Evolutionary conservation across 1,140 invertebrate species (phyloP), one percentile per base, ranked within the genome.

Genomic region (Chironomus striatipennis): DNA sequence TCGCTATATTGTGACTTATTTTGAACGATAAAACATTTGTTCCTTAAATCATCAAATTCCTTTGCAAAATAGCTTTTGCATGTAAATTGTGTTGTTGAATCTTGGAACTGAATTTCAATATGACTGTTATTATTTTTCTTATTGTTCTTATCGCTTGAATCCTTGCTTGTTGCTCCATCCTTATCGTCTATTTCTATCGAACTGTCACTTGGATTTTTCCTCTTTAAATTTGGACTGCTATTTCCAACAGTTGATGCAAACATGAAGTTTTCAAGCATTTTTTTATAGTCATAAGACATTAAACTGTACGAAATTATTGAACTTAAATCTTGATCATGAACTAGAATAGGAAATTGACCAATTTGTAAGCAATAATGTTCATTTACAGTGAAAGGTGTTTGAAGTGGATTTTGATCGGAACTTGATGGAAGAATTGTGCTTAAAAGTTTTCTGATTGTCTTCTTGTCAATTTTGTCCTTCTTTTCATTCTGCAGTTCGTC

Each of bases 301-400:
- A 97, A 79, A 6, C 93, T 88, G 80, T 94, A 95, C 0, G 95
- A 92, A 75, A 97, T 93, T 73, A 97, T 91, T 0, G 95, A 96
- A 76, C 93, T 95, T 1, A 92, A 90, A 81, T 98, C 94, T 15
- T 88, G 87, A 80, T 96, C 94, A 76, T 91, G 90, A 0, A 97
- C 90, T 10, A 93, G 85, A 8, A 96, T 85, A 1, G 92, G 91
- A 17, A 92, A 86, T 43, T 85, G 80, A 43, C 86, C 85, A 57
- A 83, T 75, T 1, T 87, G 83, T 21, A 89, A 79, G 1, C 87
- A 82, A 78, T 90, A 85, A 81, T 93, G 91, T 79, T 93, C 90
- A 77, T 86, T 84, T 3, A 83, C 43, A 65, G 85, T 81, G 80
- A 90, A 88, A 15, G 89, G 89, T 75, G 82, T 83, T 74, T 81